A percentile compares a stretch with the other conserved stretches of the same genome.
Conservation (phyloP, 2,888 invertebrate species). For the Isotomurus palustris region DNA sequence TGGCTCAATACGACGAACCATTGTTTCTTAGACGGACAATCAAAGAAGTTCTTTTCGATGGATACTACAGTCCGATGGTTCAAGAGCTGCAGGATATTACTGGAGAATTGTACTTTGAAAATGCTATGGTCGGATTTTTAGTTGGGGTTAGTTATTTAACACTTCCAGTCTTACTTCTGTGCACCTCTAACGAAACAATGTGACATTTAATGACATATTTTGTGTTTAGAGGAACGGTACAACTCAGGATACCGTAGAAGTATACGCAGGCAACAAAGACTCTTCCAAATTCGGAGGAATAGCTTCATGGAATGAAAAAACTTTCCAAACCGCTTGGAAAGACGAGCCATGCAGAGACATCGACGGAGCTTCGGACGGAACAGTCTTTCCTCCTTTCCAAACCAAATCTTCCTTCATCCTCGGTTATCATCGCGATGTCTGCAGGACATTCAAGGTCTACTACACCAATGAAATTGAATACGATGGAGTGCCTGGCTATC, state of each 20-base stretch:
- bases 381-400: slow-evolving; percentile 20
- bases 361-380: slow-evolving; percentile 25
- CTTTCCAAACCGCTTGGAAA: slow-evolving; percentile 15
- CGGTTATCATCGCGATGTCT: slow-evolving; percentile 27
- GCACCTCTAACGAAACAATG: neutral
- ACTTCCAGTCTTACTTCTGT: neutral
- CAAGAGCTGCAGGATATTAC: slow-evolving; percentile 15
- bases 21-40: slow-evolving; percentile 9
- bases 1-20: slow-evolving; percentile 13
- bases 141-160: slow-evolving; percentile 13
- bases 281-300: slow-evolving; percentile 16
- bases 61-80: slow-evolving; percentile 17
- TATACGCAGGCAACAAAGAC: slow-evolving; percentile 27
- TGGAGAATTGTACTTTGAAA: slow-evolving; percentile 10
- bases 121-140: slow-evolving; percentile 14
- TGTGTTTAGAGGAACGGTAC: slow-evolving; percentile 12
- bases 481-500: slow-evolving; percentile 21
- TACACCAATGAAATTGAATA: slow-evolving; percentile 19
- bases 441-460: slow-evolving; percentile 18
- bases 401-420: slow-evolving; percentile 16
- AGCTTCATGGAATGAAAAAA: slow-evolving; percentile 16
- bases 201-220: neutral
- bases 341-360: slow-evolving; percentile 22
- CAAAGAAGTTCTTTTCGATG: slow-evolving; percentile 11
- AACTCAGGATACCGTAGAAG: slow-evolving; percentile 12